Evolutionary conservation across 2,113 vertebrate species (phyloP).

Genomic region (Salvelinus namaycush): DNA sequence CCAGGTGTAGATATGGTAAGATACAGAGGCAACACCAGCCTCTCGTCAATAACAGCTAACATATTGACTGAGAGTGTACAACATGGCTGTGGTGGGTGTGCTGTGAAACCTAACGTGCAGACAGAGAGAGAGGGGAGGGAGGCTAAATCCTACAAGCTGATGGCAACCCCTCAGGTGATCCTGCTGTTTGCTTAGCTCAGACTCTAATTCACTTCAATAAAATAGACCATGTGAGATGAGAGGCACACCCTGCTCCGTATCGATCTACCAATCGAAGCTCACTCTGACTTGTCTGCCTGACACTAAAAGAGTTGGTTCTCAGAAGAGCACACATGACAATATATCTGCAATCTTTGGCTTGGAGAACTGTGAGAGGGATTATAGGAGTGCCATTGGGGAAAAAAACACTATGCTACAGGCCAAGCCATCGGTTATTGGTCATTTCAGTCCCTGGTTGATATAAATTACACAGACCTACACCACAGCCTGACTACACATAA

Average conservation of each 20-base stretch:
- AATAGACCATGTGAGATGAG: slow-evolving; percentile 57
- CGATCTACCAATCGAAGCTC: slow-evolving; percentile 46
- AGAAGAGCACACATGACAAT: slow-evolving; percentile 37
- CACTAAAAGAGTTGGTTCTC: slow-evolving; percentile 31
- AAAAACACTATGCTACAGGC: slow-evolving; percentile 73
- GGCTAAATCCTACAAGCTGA: slow-evolving; percentile 55
- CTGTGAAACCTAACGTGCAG: slow-evolving; percentile 39
- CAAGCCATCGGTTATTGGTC: slow-evolving; percentile 75
- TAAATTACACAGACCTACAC: slow-evolving; percentile 52
- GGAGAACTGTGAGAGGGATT: slow-evolving; percentile 71
- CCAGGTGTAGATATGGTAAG: too few relatives aligned
- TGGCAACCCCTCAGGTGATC: slow-evolving; percentile 59
- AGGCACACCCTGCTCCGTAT: slow-evolving; percentile 46
- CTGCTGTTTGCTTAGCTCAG: slow-evolving; percentile 57
- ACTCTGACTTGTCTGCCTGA: slow-evolving; percentile 19
- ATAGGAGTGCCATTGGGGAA: slow-evolving; percentile 74
- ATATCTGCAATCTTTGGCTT: slow-evolving; percentile 42
- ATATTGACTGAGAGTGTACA: slow-evolving; percentile 42
- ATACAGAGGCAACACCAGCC: neutral
- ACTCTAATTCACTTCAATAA: slow-evolving; percentile 54
- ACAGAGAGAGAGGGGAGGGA: slow-evolving; percentile 46
- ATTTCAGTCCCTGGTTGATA: slow-evolving; percentile 60
- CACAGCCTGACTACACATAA: slow-evolving; percentile 4
- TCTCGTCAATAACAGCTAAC: slow-evolving; percentile 38
- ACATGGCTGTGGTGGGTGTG: slow-evolving; percentile 30